These are phyloP conservation scores for Caenorhabditis sp. DNA, from an alignment of 2,888 invertebrate species.

Conservation along the genomic window DNA sequence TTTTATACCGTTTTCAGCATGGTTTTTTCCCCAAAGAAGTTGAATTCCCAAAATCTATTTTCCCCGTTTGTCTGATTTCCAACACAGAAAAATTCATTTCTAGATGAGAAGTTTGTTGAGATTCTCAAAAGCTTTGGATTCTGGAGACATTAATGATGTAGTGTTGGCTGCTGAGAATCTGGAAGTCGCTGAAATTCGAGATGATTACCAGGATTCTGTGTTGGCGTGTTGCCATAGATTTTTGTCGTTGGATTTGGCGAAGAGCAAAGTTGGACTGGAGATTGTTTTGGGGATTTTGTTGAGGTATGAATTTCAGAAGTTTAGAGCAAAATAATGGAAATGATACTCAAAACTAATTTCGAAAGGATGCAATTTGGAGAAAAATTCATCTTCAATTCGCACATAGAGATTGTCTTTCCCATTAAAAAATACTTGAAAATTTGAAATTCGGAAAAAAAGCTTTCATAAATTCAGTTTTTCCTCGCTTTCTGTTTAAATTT, in stretches of 20 bases:
- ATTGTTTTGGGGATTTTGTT: not conserved
- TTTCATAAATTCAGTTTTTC: too few relatives aligned
- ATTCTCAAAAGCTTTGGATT: conserved; percentile 20
- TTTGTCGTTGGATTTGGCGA: conserved; percentile 11
- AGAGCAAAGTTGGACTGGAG: not conserved
- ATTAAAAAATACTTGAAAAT: not conserved
- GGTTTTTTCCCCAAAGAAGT: conserved; percentile 4
- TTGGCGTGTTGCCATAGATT: conserved; percentile 1
- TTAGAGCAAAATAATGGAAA: too few relatives aligned
- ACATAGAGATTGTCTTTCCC: too few relatives aligned
- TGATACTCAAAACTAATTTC: too few relatives aligned
- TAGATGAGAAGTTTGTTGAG: not conserved
- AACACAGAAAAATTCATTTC: not conserved
- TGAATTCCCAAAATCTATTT: conserved; percentile 15
- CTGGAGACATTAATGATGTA: conserved; percentile 9
- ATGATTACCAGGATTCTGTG: conserved; percentile 1
- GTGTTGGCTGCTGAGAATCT: not conserved
- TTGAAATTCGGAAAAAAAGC: conserved; percentile 3
- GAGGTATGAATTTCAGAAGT: not conserved
- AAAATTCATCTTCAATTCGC: too few relatives aligned
- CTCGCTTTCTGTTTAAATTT: too few relatives aligned
- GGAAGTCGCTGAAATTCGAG: not conserved
- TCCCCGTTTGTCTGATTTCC: conserved; percentile 3
- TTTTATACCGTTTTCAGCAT: conserved; percentile 2
- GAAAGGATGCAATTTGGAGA: too few relatives aligned